Base-by-base conservation (phyloP, 2,888 invertebrate species). In the Nycteola revayana region DNA sequence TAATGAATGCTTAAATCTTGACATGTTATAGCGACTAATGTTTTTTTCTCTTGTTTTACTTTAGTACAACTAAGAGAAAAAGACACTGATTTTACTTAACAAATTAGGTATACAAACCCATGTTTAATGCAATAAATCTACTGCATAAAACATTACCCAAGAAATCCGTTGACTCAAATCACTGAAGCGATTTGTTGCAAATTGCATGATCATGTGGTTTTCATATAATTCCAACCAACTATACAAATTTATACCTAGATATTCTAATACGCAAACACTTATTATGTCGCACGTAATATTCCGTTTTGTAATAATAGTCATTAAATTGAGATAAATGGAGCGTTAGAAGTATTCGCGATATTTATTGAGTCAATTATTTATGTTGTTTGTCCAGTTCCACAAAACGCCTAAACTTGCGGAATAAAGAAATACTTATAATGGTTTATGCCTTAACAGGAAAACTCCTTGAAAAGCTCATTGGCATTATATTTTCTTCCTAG, bases 291-390 rank as follows among this genome's bases (percentile, higher is more conserved):
- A 8, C 30, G 35, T 41, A 54, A 56, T 51, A 26, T 43, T 18
- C 41, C 46, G 40, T 49, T 36, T 41, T 30, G 48, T 64, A 60
- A 60, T 60, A 51, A 50, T 37, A 32, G 48, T 51, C 44, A 56
- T 60, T 54, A 52, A 42, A 34, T 50, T 62, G 32, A 44, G 34
- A 42, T 56, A 64, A 49, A 49, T 49, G 33, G 38, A 41, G 20
- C 37, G 36, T 52, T 58, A 53, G 60, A 58, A 63, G 53, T 42
- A 56, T 52, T 38, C 42, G 50, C 28, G 28, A 54, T 60, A 38
- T 57, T 60, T 60, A 58, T 57, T 44, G 55, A 25, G 23, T 43
- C 36, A 61, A 67, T 73, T 64, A 70, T 39, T 49, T 59, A 51
- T 49, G 58, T 66, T 56, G 49, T 42, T 45, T 48, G 37, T 40